Evolutionary conservation across 30 jellyfish, hydroid and myxozoan genomes (phyloP).

Genomic region (Haliclystus octoradiatus): DNA sequence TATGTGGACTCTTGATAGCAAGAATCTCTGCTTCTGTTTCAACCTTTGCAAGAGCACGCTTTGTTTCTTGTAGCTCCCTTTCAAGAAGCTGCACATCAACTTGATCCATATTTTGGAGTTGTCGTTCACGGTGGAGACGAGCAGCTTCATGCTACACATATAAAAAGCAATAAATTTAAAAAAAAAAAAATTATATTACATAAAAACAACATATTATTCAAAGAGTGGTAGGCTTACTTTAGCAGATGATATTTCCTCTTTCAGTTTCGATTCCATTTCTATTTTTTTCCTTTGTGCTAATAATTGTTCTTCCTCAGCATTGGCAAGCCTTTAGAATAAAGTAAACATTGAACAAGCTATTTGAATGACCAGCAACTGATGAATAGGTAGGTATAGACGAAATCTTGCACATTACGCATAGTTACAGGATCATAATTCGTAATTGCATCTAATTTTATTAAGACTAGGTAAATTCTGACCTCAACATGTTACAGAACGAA

Average conservation of each 20-base stretch:
- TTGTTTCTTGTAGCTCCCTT: conserved; percentile 67
- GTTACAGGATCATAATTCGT: too few species aligned
- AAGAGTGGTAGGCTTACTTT: conserved; percentile 51
- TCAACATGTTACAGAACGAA: too few species aligned
- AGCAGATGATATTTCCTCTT: conserved; percentile 71
- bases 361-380: too few species aligned
- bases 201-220: too few species aligned
- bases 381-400: too few species aligned
- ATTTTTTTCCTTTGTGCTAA: conserved; percentile 25
- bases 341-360: too few species aligned
- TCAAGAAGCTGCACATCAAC: conserved; percentile 69
- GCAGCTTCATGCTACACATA: conserved; percentile 72
- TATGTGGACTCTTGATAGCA: conserved; percentile 41
- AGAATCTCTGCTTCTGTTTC: conserved; percentile 57
- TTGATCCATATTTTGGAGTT: conserved; percentile 56
- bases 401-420: too few species aligned
- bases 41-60: conserved; percentile 68
- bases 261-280: conserved; percentile 58
- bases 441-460: too few species aligned
- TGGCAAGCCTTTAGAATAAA: conserved; percentile 29
- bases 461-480: too few species aligned
- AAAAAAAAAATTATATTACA: not conserved
- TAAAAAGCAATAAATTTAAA: not conserved
- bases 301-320: conserved; percentile 55
- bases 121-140: conserved; percentile 58